A percentile compares a stretch with the other conserved stretches of the same genome.
Evolutionary conservation across 2,888 invertebrate species (phyloP).

Genomic region (Torymus aiolomorphi): DNA sequence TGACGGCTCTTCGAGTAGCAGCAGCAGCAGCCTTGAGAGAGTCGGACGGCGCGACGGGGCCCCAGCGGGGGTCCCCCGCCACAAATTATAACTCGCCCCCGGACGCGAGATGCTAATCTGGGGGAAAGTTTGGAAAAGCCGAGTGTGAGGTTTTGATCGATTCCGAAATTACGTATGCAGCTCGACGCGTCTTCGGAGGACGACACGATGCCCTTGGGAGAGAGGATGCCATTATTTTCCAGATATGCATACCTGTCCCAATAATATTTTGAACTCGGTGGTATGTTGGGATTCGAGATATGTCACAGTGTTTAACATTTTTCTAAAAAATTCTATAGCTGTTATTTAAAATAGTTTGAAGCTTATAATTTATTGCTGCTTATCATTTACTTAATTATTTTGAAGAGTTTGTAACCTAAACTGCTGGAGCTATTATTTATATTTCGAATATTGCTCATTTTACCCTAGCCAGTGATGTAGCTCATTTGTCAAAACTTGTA

Average conservation of each 20-base stretch:
- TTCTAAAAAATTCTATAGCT: no score
- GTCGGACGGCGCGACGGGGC: conserved; percentile 63
- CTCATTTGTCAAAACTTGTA: no score
- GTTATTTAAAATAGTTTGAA: no score
- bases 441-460: no score
- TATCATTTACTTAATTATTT: no score
- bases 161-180: conserved; percentile 50
- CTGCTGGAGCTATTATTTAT: no score
- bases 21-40: conserved; percentile 56
- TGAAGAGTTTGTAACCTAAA: no score
- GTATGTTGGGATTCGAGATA: no score
- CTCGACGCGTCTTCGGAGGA: conserved; percentile 2
- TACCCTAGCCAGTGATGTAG: no score
- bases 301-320: no score
- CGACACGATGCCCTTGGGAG: conserved; percentile 20
- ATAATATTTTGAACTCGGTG: background rate
- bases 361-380: no score
- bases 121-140: conserved; percentile 73
- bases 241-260: background rate
- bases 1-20: conserved; percentile 66
- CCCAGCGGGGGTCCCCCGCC: conserved; percentile 73
- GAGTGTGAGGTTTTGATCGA: conserved; percentile 44
- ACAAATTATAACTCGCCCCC: conserved; percentile 72
- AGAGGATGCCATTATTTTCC: conserved; percentile 6
- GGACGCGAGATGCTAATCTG: conserved; percentile 74